Conservation (phyloP, 2,888 invertebrate genomes). For the Acronicta aceris region DNA sequence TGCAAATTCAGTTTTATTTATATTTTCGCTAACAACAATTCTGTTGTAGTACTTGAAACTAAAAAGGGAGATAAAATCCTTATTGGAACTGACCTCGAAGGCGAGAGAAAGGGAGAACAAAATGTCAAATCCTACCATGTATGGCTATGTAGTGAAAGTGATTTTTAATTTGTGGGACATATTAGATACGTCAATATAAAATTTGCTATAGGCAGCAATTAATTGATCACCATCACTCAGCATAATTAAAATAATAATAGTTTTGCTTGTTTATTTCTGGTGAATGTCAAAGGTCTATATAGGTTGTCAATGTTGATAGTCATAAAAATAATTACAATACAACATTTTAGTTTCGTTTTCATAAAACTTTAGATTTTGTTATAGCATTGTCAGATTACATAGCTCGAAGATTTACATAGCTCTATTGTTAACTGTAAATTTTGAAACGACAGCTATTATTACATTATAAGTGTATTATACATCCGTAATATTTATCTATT, state of each 20-base stretch:
- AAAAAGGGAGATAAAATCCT: slow-evolving; percentile 31
- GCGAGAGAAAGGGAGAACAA: slow-evolving; percentile 29
- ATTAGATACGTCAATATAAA: slow-evolving; percentile 41
- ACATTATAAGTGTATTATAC: no score
- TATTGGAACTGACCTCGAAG: slow-evolving; percentile 18
- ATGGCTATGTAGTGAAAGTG: slow-evolving; percentile 44
- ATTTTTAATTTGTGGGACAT: slow-evolving; percentile 40
- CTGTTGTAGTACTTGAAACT: slow-evolving; percentile 1
- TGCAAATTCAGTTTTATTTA: slow-evolving; percentile 4
- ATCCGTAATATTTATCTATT: no score
- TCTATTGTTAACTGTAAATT: no score
- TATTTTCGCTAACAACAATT: background rate
- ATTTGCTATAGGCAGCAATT: slow-evolving; percentile 33
- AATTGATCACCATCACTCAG: slow-evolving; percentile 28
- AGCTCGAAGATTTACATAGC: no score
- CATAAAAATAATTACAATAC: background rate
- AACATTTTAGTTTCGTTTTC: no score
- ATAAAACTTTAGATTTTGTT: no score
- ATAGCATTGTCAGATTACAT: no score
- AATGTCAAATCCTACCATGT: slow-evolving; percentile 32
- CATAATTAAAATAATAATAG: slow-evolving; percentile 27
- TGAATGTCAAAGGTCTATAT: background rate
- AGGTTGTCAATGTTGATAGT: background rate
- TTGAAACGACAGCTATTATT: no score
- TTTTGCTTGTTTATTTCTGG: background rate